A percentile compares a stretch with the other conserved stretches of the same genome.
Conservation (phyloP, 2,888 invertebrate genomes). For the Tetragnatha montana region DNA sequence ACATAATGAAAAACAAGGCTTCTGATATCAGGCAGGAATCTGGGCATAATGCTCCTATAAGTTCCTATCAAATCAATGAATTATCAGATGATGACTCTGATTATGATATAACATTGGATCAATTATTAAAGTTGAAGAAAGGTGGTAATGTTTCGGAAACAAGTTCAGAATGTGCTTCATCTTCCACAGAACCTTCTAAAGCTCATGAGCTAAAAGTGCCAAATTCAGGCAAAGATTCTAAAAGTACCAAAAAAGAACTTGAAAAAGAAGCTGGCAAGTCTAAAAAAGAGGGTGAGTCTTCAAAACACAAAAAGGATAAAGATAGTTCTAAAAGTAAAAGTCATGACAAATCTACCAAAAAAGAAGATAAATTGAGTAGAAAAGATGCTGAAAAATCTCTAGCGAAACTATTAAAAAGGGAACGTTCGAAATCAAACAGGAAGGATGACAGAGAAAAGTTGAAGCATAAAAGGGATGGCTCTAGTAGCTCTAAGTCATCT, state of each 20-base stretch:
- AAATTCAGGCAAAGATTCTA: constrained; percentile 33
- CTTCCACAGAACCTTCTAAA: not conserved
- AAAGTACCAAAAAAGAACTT: constrained; percentile 8
- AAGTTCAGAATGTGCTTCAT: not conserved
- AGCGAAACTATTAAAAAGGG: constrained; percentile 61
- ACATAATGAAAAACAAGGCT: not conserved
- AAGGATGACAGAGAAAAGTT: constrained; percentile 61
- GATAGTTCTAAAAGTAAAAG: constrained; percentile 47
- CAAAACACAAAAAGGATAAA: constrained; percentile 64
- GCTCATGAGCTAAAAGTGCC: not conserved
- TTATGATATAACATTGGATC: constrained; percentile 50
- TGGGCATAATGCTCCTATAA: not conserved
- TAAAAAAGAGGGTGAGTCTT: constrained; percentile 57
- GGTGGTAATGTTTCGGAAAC: not conserved
- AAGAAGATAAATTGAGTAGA: constrained; percentile 59
- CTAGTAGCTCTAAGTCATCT: constrained; percentile 63
- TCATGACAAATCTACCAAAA: constrained; percentile 41
- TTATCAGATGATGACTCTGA: constrained; percentile 63
- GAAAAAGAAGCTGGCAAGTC: constrained; percentile 47
- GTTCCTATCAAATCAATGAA: not conserved
- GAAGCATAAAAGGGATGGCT: constrained; percentile 59
- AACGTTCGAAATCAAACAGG: constrained; percentile 40
- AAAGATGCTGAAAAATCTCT: constrained; percentile 57
- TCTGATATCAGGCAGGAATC: constrained; percentile 5
- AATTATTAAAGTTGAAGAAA: constrained; percentile 46